Conservation (phyloP, 2,888 invertebrate species). For the Acanthococcus lagerstroemiae region DNA sequence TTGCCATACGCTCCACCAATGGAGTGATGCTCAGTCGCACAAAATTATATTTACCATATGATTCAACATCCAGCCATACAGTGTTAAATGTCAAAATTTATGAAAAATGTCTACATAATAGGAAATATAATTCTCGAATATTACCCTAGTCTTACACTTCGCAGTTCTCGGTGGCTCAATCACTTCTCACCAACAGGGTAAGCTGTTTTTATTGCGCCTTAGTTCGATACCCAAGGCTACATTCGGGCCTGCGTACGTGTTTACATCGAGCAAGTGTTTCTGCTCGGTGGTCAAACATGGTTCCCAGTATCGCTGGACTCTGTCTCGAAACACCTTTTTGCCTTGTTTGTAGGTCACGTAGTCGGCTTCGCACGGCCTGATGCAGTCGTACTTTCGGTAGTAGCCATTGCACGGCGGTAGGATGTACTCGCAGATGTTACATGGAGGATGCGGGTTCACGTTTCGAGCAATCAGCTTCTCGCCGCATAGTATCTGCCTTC, state of each 20-base stretch:
- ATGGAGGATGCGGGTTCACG: constrained; percentile 10
- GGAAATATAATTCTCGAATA: no score
- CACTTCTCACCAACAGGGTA: constrained; percentile 7
- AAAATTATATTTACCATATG: no score
- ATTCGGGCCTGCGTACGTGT: constrained; percentile 12
- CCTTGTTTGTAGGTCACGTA: constrained; percentile 10
- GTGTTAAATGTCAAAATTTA: no score
- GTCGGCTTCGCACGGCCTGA: constrained; percentile 16
- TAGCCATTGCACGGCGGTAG: constrained; percentile 17
- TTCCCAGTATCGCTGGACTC: constrained; percentile 10
- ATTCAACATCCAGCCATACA: no score
- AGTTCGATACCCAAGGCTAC: constrained; percentile 8
- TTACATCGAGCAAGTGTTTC: constrained; percentile 9
- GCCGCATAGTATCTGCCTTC: constrained; percentile 15
- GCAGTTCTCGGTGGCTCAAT: not conserved
- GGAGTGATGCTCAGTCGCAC: no score
- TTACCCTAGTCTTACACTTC: no score
- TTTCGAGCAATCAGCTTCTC: constrained; percentile 8
- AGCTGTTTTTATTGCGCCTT: not conserved
- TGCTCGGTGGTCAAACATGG: constrained; percentile 11
- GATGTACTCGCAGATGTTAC: constrained; percentile 2
- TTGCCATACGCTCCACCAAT: no score
- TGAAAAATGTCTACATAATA: no score
- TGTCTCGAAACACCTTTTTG: constrained; percentile 9
- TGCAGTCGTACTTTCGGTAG: constrained; percentile 22